Base-by-base conservation (phyloP, 2,113 vertebrate genomes). In the Chitala chitala region DNA sequence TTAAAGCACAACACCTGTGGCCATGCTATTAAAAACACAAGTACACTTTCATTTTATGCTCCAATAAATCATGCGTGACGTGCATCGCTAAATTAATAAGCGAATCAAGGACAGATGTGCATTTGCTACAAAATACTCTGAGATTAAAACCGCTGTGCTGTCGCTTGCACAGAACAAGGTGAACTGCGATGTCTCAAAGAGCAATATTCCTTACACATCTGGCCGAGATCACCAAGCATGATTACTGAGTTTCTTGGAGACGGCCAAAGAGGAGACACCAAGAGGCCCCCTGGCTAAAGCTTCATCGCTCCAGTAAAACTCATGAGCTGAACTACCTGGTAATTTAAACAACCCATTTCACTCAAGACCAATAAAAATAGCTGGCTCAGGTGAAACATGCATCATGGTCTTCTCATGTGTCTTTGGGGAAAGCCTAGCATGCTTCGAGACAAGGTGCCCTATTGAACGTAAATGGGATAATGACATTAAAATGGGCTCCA, bases 391-490 rank as follows among this genome's bases (percentile, higher is more conserved):
- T n/a, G n/a, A 48, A 22, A 53, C 22, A 29, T 17, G 38, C 44
- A 72, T 42, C 53, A 36, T 2, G 15, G n/a, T 31, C 24, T 22
- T 29, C 26, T 29, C 10, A 44, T 56, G 31, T 38, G 40, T 38
- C n/a, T 56, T 42, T 17, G 15, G 5, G 36, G 22, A 29, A 7
- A 6, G 40, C 40, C 38, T 38, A 44, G 0, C 24, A 33, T 38
- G 15, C 13, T 48, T 58, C 55, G 22, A 64, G 69, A n/a, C 48
- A 56, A 13, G 5, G 3, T 50, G 29, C 29, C 44, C 68, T 76
- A 58, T 55, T 58, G 61, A 56, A 38, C 22, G 71, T 38, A 40
- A 44, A 74, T 36, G 15, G 33, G 65, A 29, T 64, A 70, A 76
- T 72, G 44, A 69, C 5, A 58, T 48, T 15, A 66, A 29, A 78